Conservation (phyloP, 2,888 invertebrate genomes). For the Hylaea fasciaria region DNA sequence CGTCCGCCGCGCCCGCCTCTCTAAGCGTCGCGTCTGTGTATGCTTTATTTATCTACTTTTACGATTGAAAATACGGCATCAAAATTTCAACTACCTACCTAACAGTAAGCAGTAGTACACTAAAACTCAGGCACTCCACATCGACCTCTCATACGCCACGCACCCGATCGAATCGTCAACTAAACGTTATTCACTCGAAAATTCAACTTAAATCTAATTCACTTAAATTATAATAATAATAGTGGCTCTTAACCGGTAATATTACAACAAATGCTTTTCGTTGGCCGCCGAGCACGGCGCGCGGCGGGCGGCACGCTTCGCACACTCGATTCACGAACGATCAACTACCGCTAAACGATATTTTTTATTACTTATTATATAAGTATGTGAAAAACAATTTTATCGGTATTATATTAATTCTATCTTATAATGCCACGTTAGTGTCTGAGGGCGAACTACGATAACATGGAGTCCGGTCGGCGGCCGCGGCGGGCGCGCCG, state of each 20-base stretch:
- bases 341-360: constrained; percentile 76
- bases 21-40: constrained; percentile 76
- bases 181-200: constrained; percentile 82
- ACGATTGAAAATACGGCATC: constrained; percentile 82
- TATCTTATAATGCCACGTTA: constrained; percentile 66
- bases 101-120: constrained; percentile 84
- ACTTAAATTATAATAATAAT: constrained; percentile 83
- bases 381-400: constrained; percentile 80
- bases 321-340: constrained; percentile 68
- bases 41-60: constrained; percentile 79
- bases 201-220: constrained; percentile 82
- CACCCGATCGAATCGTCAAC: constrained; percentile 81
- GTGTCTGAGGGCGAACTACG: constrained; percentile 63
- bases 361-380: constrained; percentile 78
- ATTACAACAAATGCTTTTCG: constrained; percentile 84
- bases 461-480: constrained; percentile 51
- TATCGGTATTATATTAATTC: constrained; percentile 70
- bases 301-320: constrained; percentile 64
- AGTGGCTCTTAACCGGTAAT: constrained; percentile 83
- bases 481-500: constrained; percentile 28
- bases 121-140: constrained; percentile 83
- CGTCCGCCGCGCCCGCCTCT: constrained; percentile 52
- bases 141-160: constrained; percentile 81
- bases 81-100: constrained; percentile 85
- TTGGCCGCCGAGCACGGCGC: constrained; percentile 78